Percentiles rank a stretch among this genome's conserved stretches.
These are phyloP conservation scores for Tenthredo scrophulariae DNA, from an alignment of 2,888 invertebrate species.

Conservation along the genomic window DNA sequence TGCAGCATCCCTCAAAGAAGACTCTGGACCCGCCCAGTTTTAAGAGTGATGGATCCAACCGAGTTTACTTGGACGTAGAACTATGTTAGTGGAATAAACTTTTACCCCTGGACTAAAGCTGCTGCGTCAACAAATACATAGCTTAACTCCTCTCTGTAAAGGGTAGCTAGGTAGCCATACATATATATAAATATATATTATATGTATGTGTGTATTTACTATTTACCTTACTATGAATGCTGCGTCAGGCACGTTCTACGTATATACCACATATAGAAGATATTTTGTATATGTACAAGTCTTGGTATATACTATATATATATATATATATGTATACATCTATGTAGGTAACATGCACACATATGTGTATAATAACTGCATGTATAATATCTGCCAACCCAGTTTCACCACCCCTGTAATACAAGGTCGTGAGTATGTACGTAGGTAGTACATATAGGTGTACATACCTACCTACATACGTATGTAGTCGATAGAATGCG, in stretches of 20 bases:
- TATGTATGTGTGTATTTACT: not conserved
- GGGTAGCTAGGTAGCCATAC: not conserved
- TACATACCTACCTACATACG: not conserved
- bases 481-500: conserved; percentile 51
- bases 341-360: not conserved
- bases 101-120: conserved; percentile 56
- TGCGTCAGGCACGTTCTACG: not conserved
- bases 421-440: conserved; percentile 33
- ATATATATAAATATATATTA: not conserved
- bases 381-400: conserved; percentile 45
- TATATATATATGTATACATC: not conserved
- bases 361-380: conserved; percentile 11
- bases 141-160: not conserved
- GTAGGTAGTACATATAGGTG: not conserved
- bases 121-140: not conserved
- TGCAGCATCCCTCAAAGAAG: conserved; percentile 64
- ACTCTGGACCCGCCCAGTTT: conserved; percentile 64
- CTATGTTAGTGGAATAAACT: conserved; percentile 74
- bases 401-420: conserved; percentile 35
- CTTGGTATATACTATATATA: not conserved
- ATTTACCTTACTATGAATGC: not conserved
- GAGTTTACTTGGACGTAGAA: conserved; percentile 61
- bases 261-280: not conserved
- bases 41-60: conserved; percentile 72
- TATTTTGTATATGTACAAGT: not conserved